phyloP scores from a whole-genome alignment of 1,140 invertebrate species.

The Aphidius ervi region DNA sequence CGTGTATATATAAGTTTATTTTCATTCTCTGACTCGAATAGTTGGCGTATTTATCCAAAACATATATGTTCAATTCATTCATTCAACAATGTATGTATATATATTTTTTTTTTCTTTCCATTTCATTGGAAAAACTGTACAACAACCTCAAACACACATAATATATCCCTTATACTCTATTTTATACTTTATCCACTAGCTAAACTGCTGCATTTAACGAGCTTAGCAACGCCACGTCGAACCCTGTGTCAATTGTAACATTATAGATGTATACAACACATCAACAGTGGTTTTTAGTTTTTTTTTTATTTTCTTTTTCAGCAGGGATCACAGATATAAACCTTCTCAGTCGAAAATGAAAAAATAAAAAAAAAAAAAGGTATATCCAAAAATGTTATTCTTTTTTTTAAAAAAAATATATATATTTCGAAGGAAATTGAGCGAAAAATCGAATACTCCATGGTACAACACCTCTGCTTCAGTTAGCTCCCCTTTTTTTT shows the following conservation, averaged over 20 bases:
- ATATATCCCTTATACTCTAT: too few relatives aligned
- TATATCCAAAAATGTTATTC: background rate
- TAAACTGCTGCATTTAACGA: conserved; percentile 26
- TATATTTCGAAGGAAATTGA: conserved; percentile 39
- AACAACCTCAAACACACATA: too few relatives aligned
- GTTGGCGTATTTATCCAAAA: too few relatives aligned
- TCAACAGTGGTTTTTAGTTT: background rate
- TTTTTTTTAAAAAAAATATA: conserved; percentile 27
- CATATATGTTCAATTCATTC: too few relatives aligned
- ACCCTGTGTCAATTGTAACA: conserved; percentile 2
- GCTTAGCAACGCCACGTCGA: conserved; percentile 23
- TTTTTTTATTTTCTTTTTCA: conserved; percentile 8
- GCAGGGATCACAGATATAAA: background rate
- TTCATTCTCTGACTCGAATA: too few relatives aligned
- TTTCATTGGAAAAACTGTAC: too few relatives aligned
- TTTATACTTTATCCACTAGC: conserved; percentile 2
- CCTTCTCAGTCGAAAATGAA: background rate
- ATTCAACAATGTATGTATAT: too few relatives aligned
- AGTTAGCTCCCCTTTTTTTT: background rate
- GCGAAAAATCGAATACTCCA: conserved; percentile 43
- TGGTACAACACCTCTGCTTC: conserved; percentile 34
- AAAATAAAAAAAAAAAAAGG: conserved; percentile 7
- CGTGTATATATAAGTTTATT: too few relatives aligned
- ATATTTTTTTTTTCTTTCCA: too few relatives aligned
- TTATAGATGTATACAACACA: background rate